A percentile compares a stretch with the other conserved stretches of the same genome.
Conservation (phyloP, 1,140 invertebrate species). For the Aphaenogaster rudis region DNA sequence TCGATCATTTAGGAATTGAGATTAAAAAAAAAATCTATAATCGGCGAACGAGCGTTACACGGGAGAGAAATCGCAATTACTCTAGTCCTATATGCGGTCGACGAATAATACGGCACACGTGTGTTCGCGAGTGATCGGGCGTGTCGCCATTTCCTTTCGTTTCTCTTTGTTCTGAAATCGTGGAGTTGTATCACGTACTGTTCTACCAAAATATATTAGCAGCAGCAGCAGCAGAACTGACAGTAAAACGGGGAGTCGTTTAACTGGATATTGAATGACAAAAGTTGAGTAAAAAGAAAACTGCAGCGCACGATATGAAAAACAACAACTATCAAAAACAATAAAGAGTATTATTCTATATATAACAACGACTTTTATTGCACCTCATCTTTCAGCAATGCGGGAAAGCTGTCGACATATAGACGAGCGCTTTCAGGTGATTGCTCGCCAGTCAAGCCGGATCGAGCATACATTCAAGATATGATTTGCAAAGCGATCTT, state of each 20-base stretch:
- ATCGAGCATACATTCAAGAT: not conserved
- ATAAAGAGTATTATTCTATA: slow-evolving; percentile 88
- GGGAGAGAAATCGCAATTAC: slow-evolving; percentile 73
- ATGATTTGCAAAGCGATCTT: slow-evolving; percentile 9
- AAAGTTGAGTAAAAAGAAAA: slow-evolving; percentile 75
- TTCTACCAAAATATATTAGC: slow-evolving; percentile 72
- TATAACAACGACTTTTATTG: slow-evolving; percentile 80
- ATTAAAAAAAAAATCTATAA: slow-evolving; percentile 19
- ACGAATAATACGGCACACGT: slow-evolving; percentile 63
- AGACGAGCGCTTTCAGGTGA: not conserved
- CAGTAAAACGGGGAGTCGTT: slow-evolving; percentile 64
- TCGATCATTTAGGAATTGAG: slow-evolving; percentile 61
- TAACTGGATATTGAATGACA: slow-evolving; percentile 67
- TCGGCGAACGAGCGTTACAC: slow-evolving; percentile 10
- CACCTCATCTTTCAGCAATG: slow-evolving; percentile 40
- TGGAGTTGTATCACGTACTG: slow-evolving; percentile 72
- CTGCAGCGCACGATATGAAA: slow-evolving; percentile 84
- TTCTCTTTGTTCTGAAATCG: slow-evolving; percentile 68
- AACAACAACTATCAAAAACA: slow-evolving; percentile 85
- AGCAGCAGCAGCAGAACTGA: slow-evolving; percentile 65
- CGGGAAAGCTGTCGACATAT: not conserved
- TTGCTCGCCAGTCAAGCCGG: not conserved
- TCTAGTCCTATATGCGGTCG: slow-evolving; percentile 80
- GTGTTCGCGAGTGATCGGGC: slow-evolving; percentile 74
- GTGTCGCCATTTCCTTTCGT: slow-evolving; percentile 71